Percentiles rank a stretch among this genome's conserved stretches.
Conservation (phyloP, 2,113 vertebrate species). For the Syngnathus typhle region DNA sequence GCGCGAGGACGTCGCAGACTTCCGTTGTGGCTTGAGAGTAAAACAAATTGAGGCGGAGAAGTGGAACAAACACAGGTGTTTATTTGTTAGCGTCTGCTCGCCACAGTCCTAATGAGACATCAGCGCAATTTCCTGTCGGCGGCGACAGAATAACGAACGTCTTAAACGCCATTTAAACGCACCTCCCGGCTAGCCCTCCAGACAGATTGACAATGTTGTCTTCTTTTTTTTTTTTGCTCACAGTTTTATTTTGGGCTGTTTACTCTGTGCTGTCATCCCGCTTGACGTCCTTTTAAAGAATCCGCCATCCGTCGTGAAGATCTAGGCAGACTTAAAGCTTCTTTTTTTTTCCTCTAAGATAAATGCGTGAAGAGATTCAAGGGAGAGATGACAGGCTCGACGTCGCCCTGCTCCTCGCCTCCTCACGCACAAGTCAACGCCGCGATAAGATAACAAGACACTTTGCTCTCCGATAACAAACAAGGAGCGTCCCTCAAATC, state of each 20-base stretch:
- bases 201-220: constrained; percentile 56
- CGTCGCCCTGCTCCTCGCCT: constrained; percentile 37
- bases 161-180: constrained; percentile 56
- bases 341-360: constrained; percentile 59
- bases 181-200: constrained; percentile 30
- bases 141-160: constrained; percentile 31
- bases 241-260: constrained; percentile 70
- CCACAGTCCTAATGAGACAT: constrained; percentile 50
- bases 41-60: constrained; percentile 58
- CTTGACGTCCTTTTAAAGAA: constrained; percentile 36
- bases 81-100: constrained; percentile 45
- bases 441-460: constrained; percentile 35
- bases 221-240: constrained; percentile 52
- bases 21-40: constrained; percentile 24
- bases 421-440: constrained; percentile 48
- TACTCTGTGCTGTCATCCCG: constrained; percentile 58
- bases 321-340: constrained; percentile 30
- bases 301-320: constrained; percentile 41
- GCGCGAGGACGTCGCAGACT: neutral
- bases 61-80: constrained; percentile 56
- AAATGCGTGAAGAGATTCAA: constrained; percentile 43
- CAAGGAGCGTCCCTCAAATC: constrained; percentile 4
- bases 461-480: constrained; percentile 10
- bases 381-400: constrained; percentile 48
- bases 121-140: constrained; percentile 47